phyloP scores from a whole-genome alignment of 2,888 invertebrate genomes.

The Timandra comae region DNA sequence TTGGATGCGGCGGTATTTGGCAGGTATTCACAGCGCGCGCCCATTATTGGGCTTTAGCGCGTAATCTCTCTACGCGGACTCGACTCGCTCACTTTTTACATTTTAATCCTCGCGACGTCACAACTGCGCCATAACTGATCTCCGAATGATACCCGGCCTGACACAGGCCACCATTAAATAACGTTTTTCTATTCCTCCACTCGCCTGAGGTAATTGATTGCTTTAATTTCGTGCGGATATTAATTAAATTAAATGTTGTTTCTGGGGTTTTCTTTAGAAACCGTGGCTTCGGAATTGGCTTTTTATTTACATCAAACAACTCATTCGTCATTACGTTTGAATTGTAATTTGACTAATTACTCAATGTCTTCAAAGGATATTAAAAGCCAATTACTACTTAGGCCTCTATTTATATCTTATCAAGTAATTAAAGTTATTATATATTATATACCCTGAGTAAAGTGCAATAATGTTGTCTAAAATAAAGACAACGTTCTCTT shows the following conservation, averaged over 20 bases:
- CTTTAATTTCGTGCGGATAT: constrained; percentile 8
- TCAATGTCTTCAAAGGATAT: too few relatives aligned
- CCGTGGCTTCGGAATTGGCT: too few relatives aligned
- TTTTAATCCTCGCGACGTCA: constrained; percentile 24
- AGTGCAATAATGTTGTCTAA: too few relatives aligned
- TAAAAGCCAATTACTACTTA: too few relatives aligned
- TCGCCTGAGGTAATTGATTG: constrained; percentile 7
- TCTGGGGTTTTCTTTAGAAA: too few relatives aligned
- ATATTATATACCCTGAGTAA: too few relatives aligned
- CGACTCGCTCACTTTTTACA: constrained; percentile 22
- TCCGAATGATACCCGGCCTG: constrained; percentile 6
- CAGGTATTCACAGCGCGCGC: constrained; percentile 26
- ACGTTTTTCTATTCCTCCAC: constrained; percentile 3
- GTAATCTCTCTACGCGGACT: constrained; percentile 26
- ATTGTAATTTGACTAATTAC: too few relatives aligned
- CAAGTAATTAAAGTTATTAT: too few relatives aligned
- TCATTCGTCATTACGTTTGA: too few relatives aligned
- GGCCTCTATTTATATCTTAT: too few relatives aligned
- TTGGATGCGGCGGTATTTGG: constrained; percentile 14
- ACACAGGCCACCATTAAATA: constrained; percentile 17
- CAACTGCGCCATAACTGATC: constrained; percentile 11
- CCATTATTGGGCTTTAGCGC: constrained; percentile 30
- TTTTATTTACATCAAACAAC: too few relatives aligned
- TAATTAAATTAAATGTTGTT: neutral
- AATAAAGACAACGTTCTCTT: too few relatives aligned